phyloP scores from a whole-genome alignment of 2,113 vertebrate species.

The Lophochroa leadbeateri region DNA sequence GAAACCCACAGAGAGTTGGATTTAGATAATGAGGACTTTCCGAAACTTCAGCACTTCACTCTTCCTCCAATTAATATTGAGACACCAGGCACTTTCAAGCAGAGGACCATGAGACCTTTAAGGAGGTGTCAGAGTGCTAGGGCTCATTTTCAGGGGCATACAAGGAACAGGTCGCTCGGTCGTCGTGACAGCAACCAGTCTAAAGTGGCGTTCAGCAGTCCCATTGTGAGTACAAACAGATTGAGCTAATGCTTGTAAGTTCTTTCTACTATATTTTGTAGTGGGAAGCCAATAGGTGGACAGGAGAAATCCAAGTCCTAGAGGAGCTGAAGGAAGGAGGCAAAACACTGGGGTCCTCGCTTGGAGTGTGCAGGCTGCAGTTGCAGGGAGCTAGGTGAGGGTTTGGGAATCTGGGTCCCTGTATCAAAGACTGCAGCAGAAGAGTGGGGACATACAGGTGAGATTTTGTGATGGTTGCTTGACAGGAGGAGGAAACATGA shows the following conservation, averaged over 20 bases:
- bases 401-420: background rate
- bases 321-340: background rate
- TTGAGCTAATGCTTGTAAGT: background rate
- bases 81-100: background rate
- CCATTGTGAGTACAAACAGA: slow-evolving; percentile 74
- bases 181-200: slow-evolving; percentile 51
- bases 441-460: no score
- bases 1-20: slow-evolving; percentile 71
- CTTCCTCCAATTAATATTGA: slow-evolving; percentile 23
- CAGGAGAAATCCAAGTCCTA: background rate
- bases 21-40: slow-evolving; percentile 66
- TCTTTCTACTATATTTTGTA: background rate
- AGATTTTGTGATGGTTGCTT: background rate
- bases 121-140: slow-evolving; percentile 72
- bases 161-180: slow-evolving; percentile 42
- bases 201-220: slow-evolving; percentile 80
- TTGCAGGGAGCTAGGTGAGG: no score
- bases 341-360: fast-evolving
- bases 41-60: slow-evolving; percentile 46
- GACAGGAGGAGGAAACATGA: background rate
- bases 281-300: background rate
- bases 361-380: background rate
- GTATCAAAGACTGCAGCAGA: background rate
- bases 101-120: slow-evolving; percentile 25
- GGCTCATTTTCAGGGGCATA: slow-evolving; percentile 60